Evolutionary conservation across 2,888 invertebrate genomes (phyloP).

Genomic region (Pelosia muscerda): DNA sequence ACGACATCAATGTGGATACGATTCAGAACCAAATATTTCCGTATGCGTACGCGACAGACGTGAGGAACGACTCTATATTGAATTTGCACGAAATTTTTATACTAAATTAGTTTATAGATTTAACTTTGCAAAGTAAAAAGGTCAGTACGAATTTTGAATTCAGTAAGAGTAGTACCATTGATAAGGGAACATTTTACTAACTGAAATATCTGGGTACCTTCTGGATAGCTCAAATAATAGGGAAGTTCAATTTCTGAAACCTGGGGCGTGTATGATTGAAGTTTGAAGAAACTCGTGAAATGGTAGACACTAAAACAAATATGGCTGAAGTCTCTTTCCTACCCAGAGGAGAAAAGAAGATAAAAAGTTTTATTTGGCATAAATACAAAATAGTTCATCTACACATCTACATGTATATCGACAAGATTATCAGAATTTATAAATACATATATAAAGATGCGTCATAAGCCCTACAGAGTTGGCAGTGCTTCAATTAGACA

Average conservation of each 20-base stretch:
- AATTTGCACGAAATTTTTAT: slow-evolving; percentile 22
- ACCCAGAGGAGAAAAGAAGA: neutral
- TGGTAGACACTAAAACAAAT: neutral
- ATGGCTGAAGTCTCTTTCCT: neutral
- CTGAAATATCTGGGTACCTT: too few relatives aligned
- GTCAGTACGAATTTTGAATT: neutral
- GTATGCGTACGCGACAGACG: slow-evolving; percentile 26
- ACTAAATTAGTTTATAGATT: neutral
- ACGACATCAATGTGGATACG: slow-evolving; percentile 50
- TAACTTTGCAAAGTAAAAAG: too few relatives aligned
- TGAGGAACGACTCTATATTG: slow-evolving; percentile 23
- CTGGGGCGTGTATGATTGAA: neutral
- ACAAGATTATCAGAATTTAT: slow-evolving; percentile 30
- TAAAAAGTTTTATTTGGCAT: slow-evolving; percentile 22
- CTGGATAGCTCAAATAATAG: too few relatives aligned
- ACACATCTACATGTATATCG: too few relatives aligned
- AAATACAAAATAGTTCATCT: neutral
- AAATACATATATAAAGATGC: slow-evolving; percentile 33
- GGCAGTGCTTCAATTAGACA: slow-evolving; percentile 47
- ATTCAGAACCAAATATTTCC: slow-evolving; percentile 49
- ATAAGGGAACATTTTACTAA: neutral
- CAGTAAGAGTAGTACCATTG: neutral
- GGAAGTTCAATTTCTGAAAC: neutral
- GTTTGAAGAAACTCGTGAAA: neutral
- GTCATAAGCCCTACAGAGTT: slow-evolving; percentile 42